Base-by-base conservation (phyloP, 2,888 invertebrate genomes). In the Priocnemis perturbator region DNA sequence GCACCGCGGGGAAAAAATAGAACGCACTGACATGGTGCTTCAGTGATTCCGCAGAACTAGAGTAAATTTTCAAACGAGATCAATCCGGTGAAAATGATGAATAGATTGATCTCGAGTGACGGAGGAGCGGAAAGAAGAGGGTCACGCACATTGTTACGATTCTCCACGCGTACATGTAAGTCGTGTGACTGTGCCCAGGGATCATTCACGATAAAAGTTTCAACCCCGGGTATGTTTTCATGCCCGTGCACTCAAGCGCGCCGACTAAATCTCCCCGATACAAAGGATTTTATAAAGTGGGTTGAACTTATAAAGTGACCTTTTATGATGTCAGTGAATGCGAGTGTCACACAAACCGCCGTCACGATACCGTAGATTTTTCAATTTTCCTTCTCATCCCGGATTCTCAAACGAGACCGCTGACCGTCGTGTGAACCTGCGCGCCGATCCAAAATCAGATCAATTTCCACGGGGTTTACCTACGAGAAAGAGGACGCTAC, bases 291-390 rank as follows among this genome's bases (percentile, higher is more conserved):
- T 76, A 81, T 82, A 83, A 82, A 82, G 83, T 83, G 78, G 82
- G 85, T 82, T 82, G 82, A 81, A 83, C 82, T 82, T 83, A 83
- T 84, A 83, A 84, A 85, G 85, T 85, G 85, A 84, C 82, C 84
- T 83, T 85, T 86, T 84, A 86, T 82, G 85, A 79, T 71, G 65
- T 59, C 76, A 62, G 74, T 76, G 81, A 81, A 79, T 78, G 68
- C 67, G 69, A 77, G 72, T 73, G 83, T 81, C 83, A 77, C 80
- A 80, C 76, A 80, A 83, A 71, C 72, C 61, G 74, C 67, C 59
- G 69, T 60, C 71, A 64, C 71, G 74, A 74, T 74, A 48, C 71
- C 44, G 59, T 19, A 55, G 75, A 79, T 79, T 77, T 77, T 73
- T 60, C 75, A 75, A 77, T 77, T 79, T 79, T 37, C 68, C 75